These are phyloP conservation scores for Trachelus tabidus DNA, from an alignment of 2,888 invertebrate genomes.

Conservation along the genomic window DNA sequence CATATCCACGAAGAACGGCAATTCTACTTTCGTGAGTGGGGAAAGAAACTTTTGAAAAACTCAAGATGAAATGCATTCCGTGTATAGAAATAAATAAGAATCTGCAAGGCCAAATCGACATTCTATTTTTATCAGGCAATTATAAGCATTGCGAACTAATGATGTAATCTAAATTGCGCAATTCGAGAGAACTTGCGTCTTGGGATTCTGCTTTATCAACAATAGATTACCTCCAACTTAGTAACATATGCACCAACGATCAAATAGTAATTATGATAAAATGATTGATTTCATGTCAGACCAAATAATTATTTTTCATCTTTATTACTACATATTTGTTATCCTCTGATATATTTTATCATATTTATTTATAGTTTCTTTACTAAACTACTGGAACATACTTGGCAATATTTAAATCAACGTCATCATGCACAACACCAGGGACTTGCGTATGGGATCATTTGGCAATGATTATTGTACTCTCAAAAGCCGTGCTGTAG, in stretches of 20 bases:
- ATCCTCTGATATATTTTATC: not conserved
- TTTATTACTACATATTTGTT: not conserved
- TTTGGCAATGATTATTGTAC: too few relatives aligned
- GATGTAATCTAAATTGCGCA: not conserved
- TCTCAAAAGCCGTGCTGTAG: too few relatives aligned
- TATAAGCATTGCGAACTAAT: not conserved
- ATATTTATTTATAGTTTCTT: not conserved
- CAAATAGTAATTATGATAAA: not conserved
- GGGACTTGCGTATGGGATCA: too few relatives aligned
- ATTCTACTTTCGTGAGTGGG: not conserved
- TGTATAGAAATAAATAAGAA: not conserved
- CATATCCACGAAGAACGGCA: not conserved
- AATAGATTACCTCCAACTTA: not conserved
- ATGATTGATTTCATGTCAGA: not conserved
- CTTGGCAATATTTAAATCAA: not conserved
- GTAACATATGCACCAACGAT: not conserved
- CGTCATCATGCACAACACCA: not conserved
- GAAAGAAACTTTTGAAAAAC: not conserved
- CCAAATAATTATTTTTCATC: not conserved
- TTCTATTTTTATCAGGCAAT: not conserved
- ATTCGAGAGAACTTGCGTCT: not conserved
- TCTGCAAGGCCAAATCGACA: not conserved
- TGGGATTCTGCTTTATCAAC: not conserved
- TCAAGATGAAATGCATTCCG: not conserved
- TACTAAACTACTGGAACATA: not conserved